Conservation (phyloP, 1,140 invertebrate species). For the Cydia amplana region DNA sequence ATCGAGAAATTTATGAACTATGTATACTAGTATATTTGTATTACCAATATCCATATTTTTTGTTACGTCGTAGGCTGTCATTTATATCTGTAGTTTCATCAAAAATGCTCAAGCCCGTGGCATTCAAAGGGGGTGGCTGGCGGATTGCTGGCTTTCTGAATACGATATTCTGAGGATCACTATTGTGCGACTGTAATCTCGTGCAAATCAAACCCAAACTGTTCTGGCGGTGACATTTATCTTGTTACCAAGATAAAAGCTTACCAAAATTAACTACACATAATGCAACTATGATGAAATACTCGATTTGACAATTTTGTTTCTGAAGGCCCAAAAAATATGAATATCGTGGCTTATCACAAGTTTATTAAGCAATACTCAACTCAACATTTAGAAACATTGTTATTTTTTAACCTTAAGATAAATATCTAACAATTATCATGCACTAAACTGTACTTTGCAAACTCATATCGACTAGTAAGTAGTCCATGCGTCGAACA, state of each 20-base stretch:
- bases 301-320: conserved; percentile 36
- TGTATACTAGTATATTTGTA: background rate
- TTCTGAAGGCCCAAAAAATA: conserved; percentile 65
- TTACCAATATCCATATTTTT: conserved; percentile 78
- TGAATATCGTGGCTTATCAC: conserved; percentile 65
- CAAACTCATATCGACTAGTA: conserved; percentile 3
- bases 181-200: conserved; percentile 39
- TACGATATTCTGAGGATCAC: conserved; percentile 33
- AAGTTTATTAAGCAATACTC: conserved; percentile 18
- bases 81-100: conserved; percentile 53
- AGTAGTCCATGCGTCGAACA: conserved; percentile 6
- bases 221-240: conserved; percentile 44
- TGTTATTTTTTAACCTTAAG: background rate
- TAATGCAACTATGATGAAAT: conserved; percentile 39
- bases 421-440: background rate
- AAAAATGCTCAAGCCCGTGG: conserved; percentile 41
- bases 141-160: conserved; percentile 31
- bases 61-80: conserved; percentile 69
- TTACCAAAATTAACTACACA: conserved; percentile 45
- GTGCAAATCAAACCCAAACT: conserved; percentile 53
- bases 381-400: background rate
- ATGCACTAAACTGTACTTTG: background rate
- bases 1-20: conserved; percentile 17
- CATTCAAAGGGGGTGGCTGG: conserved; percentile 39
- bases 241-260: conserved; percentile 46